phyloP scores from a whole-genome alignment of 2,113 vertebrate genomes.

The Ochotona curzoniae region DNA sequence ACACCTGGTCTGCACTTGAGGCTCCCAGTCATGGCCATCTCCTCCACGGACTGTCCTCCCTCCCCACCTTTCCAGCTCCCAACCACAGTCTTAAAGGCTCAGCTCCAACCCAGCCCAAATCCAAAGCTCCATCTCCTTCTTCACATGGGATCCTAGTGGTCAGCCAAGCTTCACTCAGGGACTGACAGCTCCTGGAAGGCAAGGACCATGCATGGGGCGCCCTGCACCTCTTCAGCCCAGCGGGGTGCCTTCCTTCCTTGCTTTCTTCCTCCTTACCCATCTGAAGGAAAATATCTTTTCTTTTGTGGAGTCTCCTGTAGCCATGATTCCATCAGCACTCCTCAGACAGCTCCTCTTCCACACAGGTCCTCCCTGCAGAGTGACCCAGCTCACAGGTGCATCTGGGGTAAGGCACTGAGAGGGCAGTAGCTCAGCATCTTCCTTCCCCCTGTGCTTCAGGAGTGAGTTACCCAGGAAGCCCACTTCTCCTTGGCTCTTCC shows the following conservation, averaged over 20 bases:
- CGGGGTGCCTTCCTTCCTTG: neutral
- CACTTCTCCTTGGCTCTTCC: neutral
- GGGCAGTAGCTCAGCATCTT: neutral
- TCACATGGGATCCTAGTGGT: neutral
- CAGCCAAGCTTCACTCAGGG: neutral
- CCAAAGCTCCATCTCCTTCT: neutral
- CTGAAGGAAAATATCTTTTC: neutral
- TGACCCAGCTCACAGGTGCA: neutral
- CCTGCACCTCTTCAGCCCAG: no score
- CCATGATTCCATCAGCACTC: rapidly evolving
- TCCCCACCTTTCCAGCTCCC: neutral
- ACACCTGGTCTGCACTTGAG: no score
- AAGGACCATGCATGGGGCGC: neutral
- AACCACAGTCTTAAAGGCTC: rapidly evolving
- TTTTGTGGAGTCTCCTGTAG: neutral
- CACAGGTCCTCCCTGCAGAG: rapidly evolving
- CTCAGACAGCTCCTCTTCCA: neutral
- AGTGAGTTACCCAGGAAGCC: neutral
- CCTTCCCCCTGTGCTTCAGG: neutral
- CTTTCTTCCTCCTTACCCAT: neutral
- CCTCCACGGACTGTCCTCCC: neutral
- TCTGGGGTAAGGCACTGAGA: neutral
- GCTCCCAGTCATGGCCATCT: neutral
- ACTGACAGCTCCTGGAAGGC: neutral
- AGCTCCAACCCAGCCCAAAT: neutral